Percentiles rank a stretch among this genome's conserved stretches.
Evolutionary conservation across 2,888 invertebrate genomes (phyloP).

Genomic region (Camptogramma bilineatum): DNA sequence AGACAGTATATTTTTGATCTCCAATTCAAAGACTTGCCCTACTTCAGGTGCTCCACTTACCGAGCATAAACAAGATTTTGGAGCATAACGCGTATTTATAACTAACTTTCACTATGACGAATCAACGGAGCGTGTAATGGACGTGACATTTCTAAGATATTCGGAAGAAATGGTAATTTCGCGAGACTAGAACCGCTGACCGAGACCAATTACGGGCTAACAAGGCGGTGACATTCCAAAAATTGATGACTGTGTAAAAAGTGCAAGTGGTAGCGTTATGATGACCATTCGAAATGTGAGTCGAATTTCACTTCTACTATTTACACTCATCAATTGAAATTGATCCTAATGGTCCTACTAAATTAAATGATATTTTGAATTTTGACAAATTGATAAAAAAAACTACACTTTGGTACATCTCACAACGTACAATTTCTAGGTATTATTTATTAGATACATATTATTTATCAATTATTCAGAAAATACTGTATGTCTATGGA

Average conservation of each 20-base stretch:
- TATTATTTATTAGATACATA: too few relatives aligned
- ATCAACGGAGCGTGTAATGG: slow-evolving; percentile 60
- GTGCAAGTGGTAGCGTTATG: slow-evolving; percentile 10
- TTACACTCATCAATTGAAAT: too few relatives aligned
- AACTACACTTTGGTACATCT: too few relatives aligned
- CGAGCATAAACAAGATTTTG: slow-evolving; percentile 40
- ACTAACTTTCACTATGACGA: slow-evolving; percentile 58
- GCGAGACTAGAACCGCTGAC: slow-evolving; percentile 39
- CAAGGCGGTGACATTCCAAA: slow-evolving; percentile 5
- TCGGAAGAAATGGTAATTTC: slow-evolving; percentile 55
- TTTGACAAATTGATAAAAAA: too few relatives aligned
- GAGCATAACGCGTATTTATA: slow-evolving; percentile 48
- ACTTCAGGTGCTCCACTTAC: slow-evolving; percentile 34
- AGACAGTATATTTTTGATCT: slow-evolving; percentile 9
- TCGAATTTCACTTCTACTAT: not conserved
- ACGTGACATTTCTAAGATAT: slow-evolving; percentile 64
- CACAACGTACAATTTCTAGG: too few relatives aligned
- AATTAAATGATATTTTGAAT: too few relatives aligned
- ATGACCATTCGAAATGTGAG: not conserved
- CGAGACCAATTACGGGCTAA: slow-evolving; percentile 40
- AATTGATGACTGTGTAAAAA: slow-evolving; percentile 5
- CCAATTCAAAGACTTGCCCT: slow-evolving; percentile 28
- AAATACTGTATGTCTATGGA: too few relatives aligned
- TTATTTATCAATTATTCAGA: too few relatives aligned
- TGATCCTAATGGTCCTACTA: too few relatives aligned